Percentiles rank a stretch among this genome's conserved stretches.
phyloP scores from a whole-genome alignment of 2,113 vertebrate species.

The Pachyramphus minor region DNA sequence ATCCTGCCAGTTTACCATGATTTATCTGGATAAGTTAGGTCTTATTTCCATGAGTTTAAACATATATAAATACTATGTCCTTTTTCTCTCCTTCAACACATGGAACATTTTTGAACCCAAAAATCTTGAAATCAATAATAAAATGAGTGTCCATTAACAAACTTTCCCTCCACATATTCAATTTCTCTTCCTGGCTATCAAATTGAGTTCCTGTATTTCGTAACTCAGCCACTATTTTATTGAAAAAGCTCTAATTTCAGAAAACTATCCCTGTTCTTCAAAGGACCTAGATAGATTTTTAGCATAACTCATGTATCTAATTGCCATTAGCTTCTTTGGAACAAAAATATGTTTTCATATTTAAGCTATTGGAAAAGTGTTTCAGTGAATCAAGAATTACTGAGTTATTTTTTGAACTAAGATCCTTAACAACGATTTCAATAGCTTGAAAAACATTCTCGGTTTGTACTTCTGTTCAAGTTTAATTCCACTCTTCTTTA shows the following conservation, averaged over 20 bases:
- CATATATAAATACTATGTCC: conserved; percentile 28
- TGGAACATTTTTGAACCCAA: background rate
- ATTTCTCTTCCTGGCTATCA: background rate
- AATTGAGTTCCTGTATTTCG: background rate
- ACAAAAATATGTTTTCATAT: background rate
- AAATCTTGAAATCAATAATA: conserved; percentile 20
- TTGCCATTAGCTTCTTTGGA: background rate
- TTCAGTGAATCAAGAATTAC: background rate
- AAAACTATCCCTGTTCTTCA: background rate
- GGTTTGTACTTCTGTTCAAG: background rate
- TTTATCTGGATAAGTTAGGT: conserved; percentile 35
- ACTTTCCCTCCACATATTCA: background rate
- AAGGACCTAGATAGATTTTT: background rate
- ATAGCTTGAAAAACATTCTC: background rate
- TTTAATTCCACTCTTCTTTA: background rate
- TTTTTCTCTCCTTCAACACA: conserved; percentile 58
- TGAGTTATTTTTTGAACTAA: background rate
- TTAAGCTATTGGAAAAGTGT: background rate
- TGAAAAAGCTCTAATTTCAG: background rate
- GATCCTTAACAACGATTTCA: background rate
- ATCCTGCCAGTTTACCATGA: conserved; percentile 38
- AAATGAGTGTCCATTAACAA: background rate
- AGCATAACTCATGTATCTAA: background rate
- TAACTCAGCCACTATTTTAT: background rate
- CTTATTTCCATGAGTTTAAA: conserved; percentile 48